Percentiles rank a stretch among this genome's conserved stretches.
These are phyloP conservation scores for Porites lutea DNA, from an alignment of 64 coral and sea anemone genomes.

Conservation along the genomic window DNA sequence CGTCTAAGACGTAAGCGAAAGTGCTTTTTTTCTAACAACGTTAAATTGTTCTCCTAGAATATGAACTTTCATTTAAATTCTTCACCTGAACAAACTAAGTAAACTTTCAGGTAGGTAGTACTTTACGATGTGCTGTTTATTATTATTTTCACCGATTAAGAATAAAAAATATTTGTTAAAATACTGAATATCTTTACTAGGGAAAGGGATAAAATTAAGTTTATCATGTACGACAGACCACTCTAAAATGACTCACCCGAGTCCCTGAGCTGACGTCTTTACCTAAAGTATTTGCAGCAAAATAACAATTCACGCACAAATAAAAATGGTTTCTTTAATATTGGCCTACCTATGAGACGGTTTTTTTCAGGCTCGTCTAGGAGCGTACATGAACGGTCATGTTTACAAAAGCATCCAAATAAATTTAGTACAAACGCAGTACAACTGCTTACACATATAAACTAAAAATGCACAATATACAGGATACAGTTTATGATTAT, in stretches of 20 bases:
- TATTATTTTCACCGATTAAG: no score
- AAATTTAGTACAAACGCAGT: not conserved
- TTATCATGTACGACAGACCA: not conserved
- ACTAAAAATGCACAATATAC: slow-evolving; percentile 5
- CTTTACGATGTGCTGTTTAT: no score
- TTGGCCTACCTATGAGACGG: not conserved
- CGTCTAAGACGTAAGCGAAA: no score
- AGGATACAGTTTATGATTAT: not conserved
- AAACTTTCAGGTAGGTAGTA: no score
- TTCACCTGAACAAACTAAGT: no score
- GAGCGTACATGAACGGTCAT: not conserved
- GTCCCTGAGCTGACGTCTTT: not conserved
- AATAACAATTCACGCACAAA: slow-evolving; percentile 44
- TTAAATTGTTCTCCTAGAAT: no score
- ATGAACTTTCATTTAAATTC: no score
- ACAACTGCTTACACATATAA: not conserved
- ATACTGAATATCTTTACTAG: no score
- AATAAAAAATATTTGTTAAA: no score
- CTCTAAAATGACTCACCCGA: not conserved
- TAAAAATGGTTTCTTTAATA: slow-evolving; percentile 36
- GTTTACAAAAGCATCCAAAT: slow-evolving; percentile 2
- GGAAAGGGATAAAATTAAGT: no score
- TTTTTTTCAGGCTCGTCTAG: not conserved
- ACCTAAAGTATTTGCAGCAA: slow-evolving; percentile 26
- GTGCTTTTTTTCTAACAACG: no score